phyloP scores from a whole-genome alignment of 2,888 invertebrate species.

The Troglohyphantes excavatus region DNA sequence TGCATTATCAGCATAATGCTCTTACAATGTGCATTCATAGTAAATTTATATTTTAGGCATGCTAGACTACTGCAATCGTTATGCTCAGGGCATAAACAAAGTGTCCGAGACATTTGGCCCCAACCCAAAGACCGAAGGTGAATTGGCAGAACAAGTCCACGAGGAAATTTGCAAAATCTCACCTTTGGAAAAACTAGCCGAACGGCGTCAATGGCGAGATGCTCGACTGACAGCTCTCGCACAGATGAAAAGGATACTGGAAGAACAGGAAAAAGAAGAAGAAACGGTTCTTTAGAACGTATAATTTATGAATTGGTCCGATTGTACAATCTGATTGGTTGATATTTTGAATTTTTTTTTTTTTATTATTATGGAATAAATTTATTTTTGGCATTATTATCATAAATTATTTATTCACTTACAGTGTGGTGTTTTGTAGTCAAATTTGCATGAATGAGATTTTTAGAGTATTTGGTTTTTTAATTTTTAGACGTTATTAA shows the following conservation, averaged over 20 bases:
- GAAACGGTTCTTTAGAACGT: conserved; percentile 13
- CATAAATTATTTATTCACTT: neutral
- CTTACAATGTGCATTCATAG: no score
- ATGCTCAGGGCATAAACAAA: conserved; percentile 86
- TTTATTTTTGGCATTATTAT: conserved; percentile 9
- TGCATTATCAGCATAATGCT: no score
- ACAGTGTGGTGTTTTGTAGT: no score
- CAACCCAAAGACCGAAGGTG: conserved; percentile 88
- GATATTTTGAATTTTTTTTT: neutral
- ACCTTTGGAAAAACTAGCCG: conserved; percentile 88
- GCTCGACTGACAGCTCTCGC: conserved; percentile 90
- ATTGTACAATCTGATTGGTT: neutral
- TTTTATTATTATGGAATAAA: conserved; percentile 18
- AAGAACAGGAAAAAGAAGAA: conserved; percentile 36
- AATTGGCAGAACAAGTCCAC: conserved; percentile 87
- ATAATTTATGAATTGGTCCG: neutral
- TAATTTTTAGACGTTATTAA: no score
- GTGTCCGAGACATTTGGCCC: conserved; percentile 90
- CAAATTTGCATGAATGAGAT: no score
- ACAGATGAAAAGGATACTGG: conserved; percentile 86
- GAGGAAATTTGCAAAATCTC: conserved; percentile 89
- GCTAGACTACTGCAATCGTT: conserved; percentile 86
- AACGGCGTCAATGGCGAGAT: conserved; percentile 91
- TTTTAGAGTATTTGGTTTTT: no score
- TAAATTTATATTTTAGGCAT: conserved; percentile 83